Evolutionary conservation across 2,797 vertebrate genomes (phyloP).

Genomic region (Hyperoplus immaculatus): DNA sequence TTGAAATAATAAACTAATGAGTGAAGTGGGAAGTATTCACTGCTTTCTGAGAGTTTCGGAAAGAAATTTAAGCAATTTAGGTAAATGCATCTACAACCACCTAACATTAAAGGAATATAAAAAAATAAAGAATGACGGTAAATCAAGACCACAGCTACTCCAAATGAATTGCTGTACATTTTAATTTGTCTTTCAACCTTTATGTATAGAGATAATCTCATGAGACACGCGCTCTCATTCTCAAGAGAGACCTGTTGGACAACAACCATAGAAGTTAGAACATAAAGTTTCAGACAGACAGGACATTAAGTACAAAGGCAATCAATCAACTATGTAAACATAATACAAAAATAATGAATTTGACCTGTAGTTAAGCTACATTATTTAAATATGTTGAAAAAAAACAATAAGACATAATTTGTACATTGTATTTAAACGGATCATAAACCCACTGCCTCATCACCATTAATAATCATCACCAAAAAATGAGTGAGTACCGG

Average conservation of each 20-base stretch:
- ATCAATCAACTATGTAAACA: too few species aligned
- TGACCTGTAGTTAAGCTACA: not conserved
- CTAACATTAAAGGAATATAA: not conserved
- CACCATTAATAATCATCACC: not conserved
- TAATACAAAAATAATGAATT: not conserved
- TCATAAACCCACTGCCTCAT: not conserved
- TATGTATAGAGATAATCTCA: too few species aligned
- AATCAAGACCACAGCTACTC: not conserved
- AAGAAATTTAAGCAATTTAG: not conserved
- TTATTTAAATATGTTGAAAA: not conserved
- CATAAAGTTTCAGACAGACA: too few species aligned
- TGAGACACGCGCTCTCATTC: too few species aligned
- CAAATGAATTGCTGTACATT: not conserved
- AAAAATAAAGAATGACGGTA: not conserved
- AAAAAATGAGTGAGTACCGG: too few species aligned
- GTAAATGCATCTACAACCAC: not conserved
- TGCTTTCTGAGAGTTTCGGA: not conserved
- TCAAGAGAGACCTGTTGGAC: too few species aligned
- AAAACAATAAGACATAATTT: not conserved
- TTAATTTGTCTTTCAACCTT: not conserved
- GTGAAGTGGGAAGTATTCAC: not conserved
- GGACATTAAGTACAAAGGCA: too few species aligned
- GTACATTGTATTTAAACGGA: not conserved
- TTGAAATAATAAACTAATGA: not conserved
- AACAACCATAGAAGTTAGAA: too few species aligned